Percentiles rank a stretch among this genome's conserved stretches.
phyloP scores from a whole-genome alignment of 2,797 vertebrate species.

The Hyperoplus lanceolatus region DNA sequence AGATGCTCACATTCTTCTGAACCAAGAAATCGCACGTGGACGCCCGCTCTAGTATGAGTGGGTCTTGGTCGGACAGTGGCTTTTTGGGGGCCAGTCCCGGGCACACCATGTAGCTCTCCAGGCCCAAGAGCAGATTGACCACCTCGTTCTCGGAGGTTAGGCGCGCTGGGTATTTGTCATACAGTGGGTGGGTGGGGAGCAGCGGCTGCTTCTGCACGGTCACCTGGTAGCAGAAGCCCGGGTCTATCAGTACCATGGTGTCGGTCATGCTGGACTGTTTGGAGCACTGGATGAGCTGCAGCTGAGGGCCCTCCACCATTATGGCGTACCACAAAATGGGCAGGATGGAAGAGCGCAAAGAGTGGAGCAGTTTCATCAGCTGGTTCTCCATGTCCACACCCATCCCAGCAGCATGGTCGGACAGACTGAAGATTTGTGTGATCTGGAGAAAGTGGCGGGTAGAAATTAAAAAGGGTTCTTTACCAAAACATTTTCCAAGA shows the following conservation, averaged over 20 bases:
- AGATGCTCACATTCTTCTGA: conserved; percentile 68
- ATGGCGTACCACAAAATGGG: conserved; percentile 86
- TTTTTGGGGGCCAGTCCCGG: conserved; percentile 73
- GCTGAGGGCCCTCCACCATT: conserved; percentile 81
- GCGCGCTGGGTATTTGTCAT: conserved; percentile 73
- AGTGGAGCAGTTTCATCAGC: conserved; percentile 79
- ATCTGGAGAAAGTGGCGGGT: conserved; percentile 71
- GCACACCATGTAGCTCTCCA: conserved; percentile 83
- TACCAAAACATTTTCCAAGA: no score
- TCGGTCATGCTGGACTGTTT: conserved; percentile 85
- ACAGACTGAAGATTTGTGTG: conserved; percentile 85
- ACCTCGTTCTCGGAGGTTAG: conserved; percentile 71
- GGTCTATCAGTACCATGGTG: conserved; percentile 83
- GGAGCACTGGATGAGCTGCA: conserved; percentile 87
- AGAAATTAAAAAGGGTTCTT: background rate
- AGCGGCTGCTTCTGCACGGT: conserved; percentile 86
- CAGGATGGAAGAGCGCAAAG: conserved; percentile 73
- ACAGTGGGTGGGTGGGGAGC: conserved; percentile 84
- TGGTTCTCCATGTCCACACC: conserved; percentile 69
- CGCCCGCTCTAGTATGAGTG: conserved; percentile 80
- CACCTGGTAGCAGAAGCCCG: conserved; percentile 82
- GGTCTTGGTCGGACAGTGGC: conserved; percentile 20
- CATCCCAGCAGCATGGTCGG: conserved; percentile 36
- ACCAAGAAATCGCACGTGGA: conserved; percentile 86
- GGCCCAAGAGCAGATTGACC: conserved; percentile 78